Evolutionary conservation across 2,888 invertebrate genomes (phyloP).

Genomic region (Drosophila setosimentum): DNA sequence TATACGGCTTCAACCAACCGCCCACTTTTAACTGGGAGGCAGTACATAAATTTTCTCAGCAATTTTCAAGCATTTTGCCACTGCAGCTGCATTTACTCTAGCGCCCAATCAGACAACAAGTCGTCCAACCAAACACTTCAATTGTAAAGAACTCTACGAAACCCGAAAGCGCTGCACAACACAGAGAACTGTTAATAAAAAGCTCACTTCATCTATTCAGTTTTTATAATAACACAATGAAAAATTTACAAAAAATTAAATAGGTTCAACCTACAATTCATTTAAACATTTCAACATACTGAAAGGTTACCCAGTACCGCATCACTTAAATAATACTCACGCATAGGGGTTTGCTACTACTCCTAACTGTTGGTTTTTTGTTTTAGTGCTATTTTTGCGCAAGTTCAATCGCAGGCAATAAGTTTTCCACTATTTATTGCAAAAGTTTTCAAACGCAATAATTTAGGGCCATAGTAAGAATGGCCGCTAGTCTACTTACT

Average conservation of each 20-base stretch:
- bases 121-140: conserved; percentile 19
- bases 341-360: conserved; percentile 14
- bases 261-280: too few relatives aligned
- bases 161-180: conserved; percentile 14
- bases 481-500: not conserved
- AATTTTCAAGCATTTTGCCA: conserved; percentile 48
- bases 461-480: conserved; percentile 22
- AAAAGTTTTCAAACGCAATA: conserved; percentile 52
- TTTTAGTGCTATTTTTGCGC: not conserved
- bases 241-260: too few relatives aligned
- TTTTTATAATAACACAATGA: not conserved
- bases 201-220: not conserved
- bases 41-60: conserved; percentile 69
- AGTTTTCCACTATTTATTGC: conserved; percentile 54
- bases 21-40: conserved; percentile 34
- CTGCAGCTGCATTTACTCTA: conserved; percentile 37
- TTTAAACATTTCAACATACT: not conserved
- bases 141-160: conserved; percentile 13
- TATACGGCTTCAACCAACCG: conserved; percentile 11
- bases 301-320: not conserved
- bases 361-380: not conserved
- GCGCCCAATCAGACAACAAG: conserved; percentile 51
- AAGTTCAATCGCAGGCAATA: conserved; percentile 36
- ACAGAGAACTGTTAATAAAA: not conserved
- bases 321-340: conserved; percentile 5